phyloP scores from a whole-genome alignment of 2,888 invertebrate species.

The Trilocha varians region DNA sequence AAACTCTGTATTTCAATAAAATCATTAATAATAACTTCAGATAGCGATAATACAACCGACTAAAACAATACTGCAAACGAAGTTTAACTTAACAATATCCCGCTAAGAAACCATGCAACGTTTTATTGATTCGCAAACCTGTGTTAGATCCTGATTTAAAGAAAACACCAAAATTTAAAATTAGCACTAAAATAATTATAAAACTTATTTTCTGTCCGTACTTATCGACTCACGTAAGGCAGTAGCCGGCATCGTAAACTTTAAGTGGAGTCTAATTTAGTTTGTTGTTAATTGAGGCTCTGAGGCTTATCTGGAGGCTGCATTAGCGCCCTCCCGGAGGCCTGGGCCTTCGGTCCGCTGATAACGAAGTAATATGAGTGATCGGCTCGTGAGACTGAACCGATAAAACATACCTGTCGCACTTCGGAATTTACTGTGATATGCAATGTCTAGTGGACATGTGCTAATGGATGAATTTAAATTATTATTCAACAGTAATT shows the following conservation, averaged over 20 bases:
- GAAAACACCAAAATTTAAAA: not conserved
- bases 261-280: constrained; percentile 71
- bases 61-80: too few relatives aligned
- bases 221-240: constrained; percentile 55
- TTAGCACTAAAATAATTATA: constrained; percentile 17
- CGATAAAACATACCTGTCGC: not conserved
- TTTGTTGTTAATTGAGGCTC: constrained; percentile 69
- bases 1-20: too few relatives aligned
- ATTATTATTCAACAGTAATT: too few relatives aligned
- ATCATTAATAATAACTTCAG: too few relatives aligned
- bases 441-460: not conserved
- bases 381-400: constrained; percentile 17
- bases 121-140: too few relatives aligned
- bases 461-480: not conserved
- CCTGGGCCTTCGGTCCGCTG: constrained; percentile 26
- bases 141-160: not conserved
- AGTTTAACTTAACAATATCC: too few relatives aligned
- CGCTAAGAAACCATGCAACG: too few relatives aligned
- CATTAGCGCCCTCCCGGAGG: constrained; percentile 47
- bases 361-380: constrained; percentile 51
- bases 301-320: constrained; percentile 54
- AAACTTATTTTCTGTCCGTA: constrained; percentile 46
- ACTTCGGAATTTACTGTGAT: not conserved
- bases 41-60: too few relatives aligned
- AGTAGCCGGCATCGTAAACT: constrained; percentile 68